These are phyloP conservation scores for Apus apus DNA, from an alignment of 2,113 vertebrate genomes.

Conservation along the genomic window DNA sequence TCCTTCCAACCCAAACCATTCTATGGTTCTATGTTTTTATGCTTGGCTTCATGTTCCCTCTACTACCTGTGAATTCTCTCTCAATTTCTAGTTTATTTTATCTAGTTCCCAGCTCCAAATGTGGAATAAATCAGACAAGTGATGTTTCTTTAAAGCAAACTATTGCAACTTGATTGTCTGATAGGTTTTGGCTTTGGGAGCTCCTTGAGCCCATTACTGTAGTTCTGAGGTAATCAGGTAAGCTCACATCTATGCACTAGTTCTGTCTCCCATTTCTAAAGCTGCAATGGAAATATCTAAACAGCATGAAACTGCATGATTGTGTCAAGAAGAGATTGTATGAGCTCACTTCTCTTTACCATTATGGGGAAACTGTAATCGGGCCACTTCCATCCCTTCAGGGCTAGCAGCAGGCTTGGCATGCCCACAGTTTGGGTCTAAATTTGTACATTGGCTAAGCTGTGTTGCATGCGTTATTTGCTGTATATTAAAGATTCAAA, in stretches of 20 bases:
- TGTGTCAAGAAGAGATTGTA: not conserved
- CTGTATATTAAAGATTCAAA: not conserved
- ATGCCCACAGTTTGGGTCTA: not conserved
- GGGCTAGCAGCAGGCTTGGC: not conserved
- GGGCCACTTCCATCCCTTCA: not conserved
- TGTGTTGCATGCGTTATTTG: not conserved
- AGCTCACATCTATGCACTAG: not conserved
- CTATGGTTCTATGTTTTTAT: not conserved
- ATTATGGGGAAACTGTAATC: not conserved
- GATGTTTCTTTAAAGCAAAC: not conserved
- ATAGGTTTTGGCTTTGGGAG: not conserved
- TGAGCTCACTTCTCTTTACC: not conserved
- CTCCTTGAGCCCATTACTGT: not conserved
- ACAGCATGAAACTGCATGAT: not conserved
- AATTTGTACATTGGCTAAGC: not conserved
- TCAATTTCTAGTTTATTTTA: constrained; percentile 8
- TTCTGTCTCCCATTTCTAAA: not conserved
- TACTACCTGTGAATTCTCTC: not conserved
- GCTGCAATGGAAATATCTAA: not conserved
- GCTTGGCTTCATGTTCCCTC: not conserved
- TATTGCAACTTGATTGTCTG: not conserved
- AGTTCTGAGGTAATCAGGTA: not conserved
- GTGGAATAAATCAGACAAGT: not conserved
- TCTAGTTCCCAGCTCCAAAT: not conserved
- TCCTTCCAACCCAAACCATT: not conserved